These are phyloP conservation scores for Lagria hirta DNA, from an alignment of 2,888 invertebrate genomes.

Conservation along the genomic window DNA sequence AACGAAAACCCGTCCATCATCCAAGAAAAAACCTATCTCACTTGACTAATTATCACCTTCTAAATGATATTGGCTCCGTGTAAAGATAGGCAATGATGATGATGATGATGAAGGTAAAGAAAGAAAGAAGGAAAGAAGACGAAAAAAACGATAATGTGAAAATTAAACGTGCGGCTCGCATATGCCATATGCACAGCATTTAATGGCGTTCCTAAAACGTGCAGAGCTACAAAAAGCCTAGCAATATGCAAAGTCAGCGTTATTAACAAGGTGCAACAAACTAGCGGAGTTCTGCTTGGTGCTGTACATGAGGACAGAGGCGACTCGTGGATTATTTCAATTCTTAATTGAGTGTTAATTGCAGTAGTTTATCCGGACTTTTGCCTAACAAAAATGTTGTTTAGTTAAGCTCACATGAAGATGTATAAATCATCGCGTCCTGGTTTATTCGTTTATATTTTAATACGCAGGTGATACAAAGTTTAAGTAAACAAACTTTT, in stretches of 20 bases:
- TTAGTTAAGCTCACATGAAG: too few relatives aligned
- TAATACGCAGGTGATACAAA: too few relatives aligned
- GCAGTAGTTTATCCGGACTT: too few relatives aligned
- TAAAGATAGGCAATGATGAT: slow-evolving; percentile 8
- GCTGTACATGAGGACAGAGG: slow-evolving; percentile 39
- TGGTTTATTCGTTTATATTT: too few relatives aligned
- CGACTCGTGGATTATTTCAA: slow-evolving; percentile 31
- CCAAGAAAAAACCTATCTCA: slow-evolving; percentile 12
- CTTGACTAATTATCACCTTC: slow-evolving; percentile 42
- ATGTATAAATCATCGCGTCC: too few relatives aligned
- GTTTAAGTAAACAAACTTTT: too few relatives aligned
- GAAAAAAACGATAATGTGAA: slow-evolving; percentile 44
- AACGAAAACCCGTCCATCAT: too few relatives aligned
- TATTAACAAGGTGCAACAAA: slow-evolving; percentile 55
- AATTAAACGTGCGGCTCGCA: slow-evolving; percentile 46
- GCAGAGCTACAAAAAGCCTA: slow-evolving; percentile 45
- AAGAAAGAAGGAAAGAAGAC: too few relatives aligned
- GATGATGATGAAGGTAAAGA: too few relatives aligned
- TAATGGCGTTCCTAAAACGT: slow-evolving; percentile 50
- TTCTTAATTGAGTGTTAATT: too few relatives aligned
- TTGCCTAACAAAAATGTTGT: too few relatives aligned
- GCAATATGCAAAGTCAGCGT: slow-evolving; percentile 54
- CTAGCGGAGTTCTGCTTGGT: too few relatives aligned
- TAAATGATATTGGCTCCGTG: slow-evolving; percentile 40
- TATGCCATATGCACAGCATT: slow-evolving; percentile 49